phyloP scores from a whole-genome alignment of 1,140 invertebrate genomes.

The Schlechtendalia chinensis region DNA sequence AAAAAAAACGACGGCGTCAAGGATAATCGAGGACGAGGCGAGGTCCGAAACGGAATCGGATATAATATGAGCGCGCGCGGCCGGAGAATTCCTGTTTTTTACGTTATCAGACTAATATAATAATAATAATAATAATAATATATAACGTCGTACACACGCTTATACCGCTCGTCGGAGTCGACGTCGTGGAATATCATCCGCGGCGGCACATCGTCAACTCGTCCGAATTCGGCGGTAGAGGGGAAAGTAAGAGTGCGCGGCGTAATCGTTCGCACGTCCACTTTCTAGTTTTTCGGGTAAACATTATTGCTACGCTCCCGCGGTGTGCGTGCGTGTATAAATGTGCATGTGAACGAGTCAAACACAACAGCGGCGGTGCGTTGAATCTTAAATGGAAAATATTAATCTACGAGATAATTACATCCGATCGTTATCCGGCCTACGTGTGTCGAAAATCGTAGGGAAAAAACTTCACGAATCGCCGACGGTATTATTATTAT shows the following conservation, averaged over 20 bases:
- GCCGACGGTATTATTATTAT: too few relatives aligned
- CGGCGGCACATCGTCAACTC: neutral
- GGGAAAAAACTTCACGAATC: too few relatives aligned
- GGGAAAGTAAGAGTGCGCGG: constrained; percentile 38
- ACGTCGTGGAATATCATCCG: neutral
- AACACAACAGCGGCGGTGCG: too few relatives aligned
- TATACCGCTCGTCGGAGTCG: too few relatives aligned
- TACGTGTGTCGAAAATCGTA: too few relatives aligned
- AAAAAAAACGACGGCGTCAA: constrained; percentile 29
- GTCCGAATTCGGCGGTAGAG: constrained; percentile 3
- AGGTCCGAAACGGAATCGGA: constrained; percentile 14
- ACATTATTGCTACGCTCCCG: neutral
- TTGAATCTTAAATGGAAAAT: too few relatives aligned
- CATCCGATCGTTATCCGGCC: too few relatives aligned
- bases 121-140: neutral
- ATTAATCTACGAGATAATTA: too few relatives aligned
- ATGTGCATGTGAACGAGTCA: constrained; percentile 5
- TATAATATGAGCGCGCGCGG: neutral
- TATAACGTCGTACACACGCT: too few relatives aligned
- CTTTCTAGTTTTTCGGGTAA: constrained; percentile 19
- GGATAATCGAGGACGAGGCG: constrained; percentile 23
- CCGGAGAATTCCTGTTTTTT: neutral
- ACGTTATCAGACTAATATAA: neutral
- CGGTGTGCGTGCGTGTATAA: neutral
- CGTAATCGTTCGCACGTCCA: neutral